These are phyloP conservation scores for Candoia aspera DNA, from an alignment of 2,113 vertebrate species.

Conservation along the genomic window DNA sequence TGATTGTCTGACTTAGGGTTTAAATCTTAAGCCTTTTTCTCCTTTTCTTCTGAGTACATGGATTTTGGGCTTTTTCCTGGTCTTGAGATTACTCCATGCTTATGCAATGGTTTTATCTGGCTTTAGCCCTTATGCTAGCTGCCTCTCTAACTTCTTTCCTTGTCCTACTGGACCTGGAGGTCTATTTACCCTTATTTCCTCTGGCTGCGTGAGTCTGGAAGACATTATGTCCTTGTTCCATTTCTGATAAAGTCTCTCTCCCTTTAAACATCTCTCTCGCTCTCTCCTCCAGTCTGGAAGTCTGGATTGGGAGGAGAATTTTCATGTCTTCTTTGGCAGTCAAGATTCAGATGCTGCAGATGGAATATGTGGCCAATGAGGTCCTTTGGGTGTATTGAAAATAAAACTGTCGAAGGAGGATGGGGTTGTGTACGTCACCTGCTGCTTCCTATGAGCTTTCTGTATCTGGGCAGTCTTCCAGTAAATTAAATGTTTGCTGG, in stretches of 20 bases:
- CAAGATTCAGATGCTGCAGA: not conserved
- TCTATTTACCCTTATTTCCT: too few relatives aligned
- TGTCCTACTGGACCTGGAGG: not conserved
- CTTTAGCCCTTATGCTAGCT: not conserved
- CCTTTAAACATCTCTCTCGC: too few relatives aligned
- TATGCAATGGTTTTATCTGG: not conserved
- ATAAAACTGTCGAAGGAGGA: not conserved
- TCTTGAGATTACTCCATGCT: not conserved
- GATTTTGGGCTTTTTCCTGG: not conserved
- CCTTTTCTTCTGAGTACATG: not conserved
- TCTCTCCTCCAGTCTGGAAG: too few relatives aligned
- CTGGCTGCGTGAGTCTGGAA: too few relatives aligned
- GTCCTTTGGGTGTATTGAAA: not conserved
- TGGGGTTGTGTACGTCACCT: not conserved
- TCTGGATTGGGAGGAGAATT: too few relatives aligned
- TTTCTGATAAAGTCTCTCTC: too few relatives aligned
- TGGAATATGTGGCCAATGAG: not conserved
- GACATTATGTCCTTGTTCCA: too few relatives aligned
- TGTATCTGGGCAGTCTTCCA: not conserved
- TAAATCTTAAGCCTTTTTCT: not conserved
- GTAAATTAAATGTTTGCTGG: not conserved
- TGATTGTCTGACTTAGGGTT: not conserved
- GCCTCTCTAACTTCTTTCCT: not conserved
- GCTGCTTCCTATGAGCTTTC: not conserved
- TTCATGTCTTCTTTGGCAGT: too few relatives aligned